These are phyloP conservation scores for Siderastrea radians DNA, from an alignment of 92 coral and sea anemone species.

Conservation along the genomic window DNA sequence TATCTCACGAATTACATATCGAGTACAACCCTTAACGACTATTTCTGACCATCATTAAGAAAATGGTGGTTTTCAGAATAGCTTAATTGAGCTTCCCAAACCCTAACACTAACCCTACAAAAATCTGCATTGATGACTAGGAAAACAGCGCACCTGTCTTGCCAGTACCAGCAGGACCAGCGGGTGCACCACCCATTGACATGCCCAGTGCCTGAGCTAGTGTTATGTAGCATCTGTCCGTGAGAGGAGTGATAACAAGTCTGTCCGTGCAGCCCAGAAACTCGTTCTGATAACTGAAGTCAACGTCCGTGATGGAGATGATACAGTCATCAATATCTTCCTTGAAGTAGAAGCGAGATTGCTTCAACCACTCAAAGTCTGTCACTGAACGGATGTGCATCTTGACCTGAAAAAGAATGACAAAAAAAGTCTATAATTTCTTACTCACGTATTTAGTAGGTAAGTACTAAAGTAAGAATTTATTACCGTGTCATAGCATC, in stretches of 20 bases:
- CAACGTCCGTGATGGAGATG: conserved; percentile 91
- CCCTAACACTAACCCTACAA: neutral
- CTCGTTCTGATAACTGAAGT: conserved; percentile 93
- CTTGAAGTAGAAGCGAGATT: conserved; percentile 93
- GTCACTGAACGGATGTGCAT: conserved; percentile 93
- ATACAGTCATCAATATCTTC: conserved; percentile 90
- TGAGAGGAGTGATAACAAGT: conserved; percentile 91
- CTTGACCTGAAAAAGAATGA: conserved; percentile 65
- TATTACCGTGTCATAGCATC: no score
- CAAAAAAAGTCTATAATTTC: neutral
- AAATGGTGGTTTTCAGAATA: no score
- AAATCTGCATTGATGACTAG: neutral
- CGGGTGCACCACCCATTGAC: conserved; percentile 98
- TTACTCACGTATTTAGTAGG: no score
- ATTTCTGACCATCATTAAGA: no score
- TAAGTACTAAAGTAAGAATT: no score
- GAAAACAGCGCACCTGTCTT: conserved; percentile 75
- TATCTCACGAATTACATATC: no score
- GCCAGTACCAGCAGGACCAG: conserved; percentile 96
- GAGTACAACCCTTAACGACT: no score
- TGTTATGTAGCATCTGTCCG: conserved; percentile 92
- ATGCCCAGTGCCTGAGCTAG: conserved; percentile 95
- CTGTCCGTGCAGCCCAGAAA: conserved; percentile 94
- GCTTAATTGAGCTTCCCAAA: no score
- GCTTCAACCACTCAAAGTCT: conserved; percentile 94